Evolutionary conservation across 2,797 vertebrate species (phyloP).

Genomic region (Acanthornis magna): DNA sequence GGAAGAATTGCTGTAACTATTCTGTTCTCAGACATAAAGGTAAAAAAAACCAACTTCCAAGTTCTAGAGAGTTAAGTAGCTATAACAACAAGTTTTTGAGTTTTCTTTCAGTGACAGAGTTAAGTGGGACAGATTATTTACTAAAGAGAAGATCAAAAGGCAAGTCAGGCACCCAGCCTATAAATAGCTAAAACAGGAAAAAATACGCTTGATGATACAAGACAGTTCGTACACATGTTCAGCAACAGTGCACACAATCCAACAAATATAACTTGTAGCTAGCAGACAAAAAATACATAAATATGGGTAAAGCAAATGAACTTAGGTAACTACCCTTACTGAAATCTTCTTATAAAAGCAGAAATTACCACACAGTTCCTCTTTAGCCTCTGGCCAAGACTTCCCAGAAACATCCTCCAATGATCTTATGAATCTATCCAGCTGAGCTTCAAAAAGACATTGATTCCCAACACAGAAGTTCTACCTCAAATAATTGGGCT

Average conservation of each 20-base stretch:
- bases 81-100: background rate
- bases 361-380: background rate
- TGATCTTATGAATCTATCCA: background rate
- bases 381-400: background rate
- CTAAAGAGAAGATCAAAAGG: background rate
- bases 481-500: background rate
- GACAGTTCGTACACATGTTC: background rate
- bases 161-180: background rate
- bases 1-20: background rate
- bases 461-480: background rate
- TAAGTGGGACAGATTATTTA: background rate
- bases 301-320: background rate
- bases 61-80: background rate
- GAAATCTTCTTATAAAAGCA: background rate
- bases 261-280: background rate
- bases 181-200: constrained; percentile 14
- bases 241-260: background rate
- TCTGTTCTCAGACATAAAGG: background rate
- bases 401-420: background rate
- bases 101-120: background rate
- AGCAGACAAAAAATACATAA: background rate
- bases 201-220: background rate
- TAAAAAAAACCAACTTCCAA: background rate
- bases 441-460: background rate
- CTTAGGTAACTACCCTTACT: background rate